Percentiles rank a stretch among this genome's conserved stretches.
Conservation (phyloP, 1,140 invertebrate species). For the Aethina tumida region DNA sequence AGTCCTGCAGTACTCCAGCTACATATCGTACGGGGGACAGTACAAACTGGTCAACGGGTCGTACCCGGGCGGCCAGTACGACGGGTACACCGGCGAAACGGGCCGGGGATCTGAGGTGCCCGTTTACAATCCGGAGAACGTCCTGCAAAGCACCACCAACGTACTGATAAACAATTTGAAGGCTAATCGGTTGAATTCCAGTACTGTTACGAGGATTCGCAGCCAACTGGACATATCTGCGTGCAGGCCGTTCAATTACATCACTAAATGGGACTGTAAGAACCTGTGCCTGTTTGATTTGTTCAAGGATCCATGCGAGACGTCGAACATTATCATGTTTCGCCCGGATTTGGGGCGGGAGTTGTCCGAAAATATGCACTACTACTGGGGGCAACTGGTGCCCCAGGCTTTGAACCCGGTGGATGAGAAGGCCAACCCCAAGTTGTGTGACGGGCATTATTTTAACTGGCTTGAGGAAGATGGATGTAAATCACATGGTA, state of each 20-base stretch:
- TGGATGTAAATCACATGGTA: too few species aligned
- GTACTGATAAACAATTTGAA: slow-evolving; percentile 39
- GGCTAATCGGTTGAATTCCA: slow-evolving; percentile 37
- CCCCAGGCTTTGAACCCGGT: slow-evolving; percentile 25
- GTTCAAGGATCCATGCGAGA: slow-evolving; percentile 73
- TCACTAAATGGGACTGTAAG: slow-evolving; percentile 3
- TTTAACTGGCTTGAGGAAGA: slow-evolving; percentile 36
- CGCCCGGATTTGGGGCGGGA: slow-evolving; percentile 26
- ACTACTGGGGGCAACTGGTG: slow-evolving; percentile 27
- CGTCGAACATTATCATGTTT: slow-evolving; percentile 55
- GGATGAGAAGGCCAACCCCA: slow-evolving; percentile 35
- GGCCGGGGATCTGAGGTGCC: slow-evolving; percentile 41
- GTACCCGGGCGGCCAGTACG: slow-evolving; percentile 50
- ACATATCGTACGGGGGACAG: slow-evolving; percentile 71
- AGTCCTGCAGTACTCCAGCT: slow-evolving; percentile 53
- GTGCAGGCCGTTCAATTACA: slow-evolving; percentile 5
- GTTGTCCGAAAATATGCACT: slow-evolving; percentile 26
- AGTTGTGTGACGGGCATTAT: slow-evolving; percentile 34
- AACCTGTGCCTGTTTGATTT: slow-evolving; percentile 67
- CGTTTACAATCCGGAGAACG: slow-evolving; percentile 40
- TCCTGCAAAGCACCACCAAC: slow-evolving; percentile 41
- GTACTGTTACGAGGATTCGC: slow-evolving; percentile 10
- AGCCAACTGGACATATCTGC: slow-evolving; percentile 12
- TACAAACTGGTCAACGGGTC: slow-evolving; percentile 48
- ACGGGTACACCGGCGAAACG: slow-evolving; percentile 68